phyloP scores from a whole-genome alignment of 2,797 vertebrate genomes.

The Melanotaenia boesemani region DNA sequence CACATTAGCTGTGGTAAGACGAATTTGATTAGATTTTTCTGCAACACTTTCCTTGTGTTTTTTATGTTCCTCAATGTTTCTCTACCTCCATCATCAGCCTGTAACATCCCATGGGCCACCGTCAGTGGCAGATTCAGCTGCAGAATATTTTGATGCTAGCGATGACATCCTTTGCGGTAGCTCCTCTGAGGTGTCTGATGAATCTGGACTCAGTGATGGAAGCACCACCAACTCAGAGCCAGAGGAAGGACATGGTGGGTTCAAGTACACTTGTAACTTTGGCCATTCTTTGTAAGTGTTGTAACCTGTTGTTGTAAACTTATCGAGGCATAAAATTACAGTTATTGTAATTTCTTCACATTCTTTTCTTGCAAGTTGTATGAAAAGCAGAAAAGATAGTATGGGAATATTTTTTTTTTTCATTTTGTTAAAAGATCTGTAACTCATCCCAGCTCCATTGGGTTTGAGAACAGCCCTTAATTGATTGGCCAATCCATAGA shows the following conservation, averaged over 20 bases:
- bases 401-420: too few species aligned
- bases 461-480: too few species aligned
- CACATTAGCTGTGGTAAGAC: constrained; percentile 71
- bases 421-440: too few species aligned
- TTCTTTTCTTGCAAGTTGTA: background rate
- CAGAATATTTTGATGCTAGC: constrained; percentile 93
- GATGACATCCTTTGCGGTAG: constrained; percentile 88
- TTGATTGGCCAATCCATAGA: too few species aligned
- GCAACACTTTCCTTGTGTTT: background rate
- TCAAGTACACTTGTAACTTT: background rate
- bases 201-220: constrained; percentile 89
- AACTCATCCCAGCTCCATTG: too few species aligned
- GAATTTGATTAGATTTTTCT: background rate
- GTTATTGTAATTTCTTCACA: background rate
- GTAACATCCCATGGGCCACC: constrained; percentile 80
- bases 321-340: background rate
- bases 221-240: constrained; percentile 89
- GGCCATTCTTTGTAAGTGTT: background rate
- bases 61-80: background rate
- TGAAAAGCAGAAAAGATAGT: too few species aligned
- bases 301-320: background rate
- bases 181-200: constrained; percentile 88
- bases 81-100: constrained; percentile 51
- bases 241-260: constrained; percentile 81
- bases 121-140: constrained; percentile 88